Percentiles rank a stretch among this genome's conserved stretches.
These are phyloP conservation scores for Sycophila sp. DNA, from an alignment of 1,140 invertebrate genomes.

Conservation along the genomic window DNA sequence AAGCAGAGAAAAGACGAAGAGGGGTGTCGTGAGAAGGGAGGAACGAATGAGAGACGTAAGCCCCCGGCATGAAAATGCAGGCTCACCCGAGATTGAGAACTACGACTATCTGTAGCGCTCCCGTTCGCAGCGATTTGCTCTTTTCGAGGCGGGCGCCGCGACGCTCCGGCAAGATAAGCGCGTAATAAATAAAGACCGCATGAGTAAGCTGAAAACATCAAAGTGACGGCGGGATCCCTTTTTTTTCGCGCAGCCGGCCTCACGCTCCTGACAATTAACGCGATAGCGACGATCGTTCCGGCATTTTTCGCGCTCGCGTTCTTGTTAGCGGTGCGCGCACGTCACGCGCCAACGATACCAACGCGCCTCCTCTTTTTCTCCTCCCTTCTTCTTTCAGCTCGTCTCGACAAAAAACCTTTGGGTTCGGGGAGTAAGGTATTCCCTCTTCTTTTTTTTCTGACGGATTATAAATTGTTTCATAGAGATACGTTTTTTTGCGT, in stretches of 20 bases:
- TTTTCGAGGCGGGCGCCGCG: background rate
- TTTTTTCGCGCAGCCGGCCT: slow-evolving; percentile 1
- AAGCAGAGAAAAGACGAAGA: background rate
- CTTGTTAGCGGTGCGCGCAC: no score
- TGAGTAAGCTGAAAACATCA: slow-evolving; percentile 53
- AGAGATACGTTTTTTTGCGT: no score
- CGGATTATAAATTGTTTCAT: no score
- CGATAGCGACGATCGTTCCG: no score
- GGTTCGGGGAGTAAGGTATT: no score
- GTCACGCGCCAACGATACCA: no score
- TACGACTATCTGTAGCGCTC: background rate
- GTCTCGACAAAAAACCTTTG: no score
- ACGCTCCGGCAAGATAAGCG: slow-evolving; percentile 49
- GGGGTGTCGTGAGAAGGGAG: background rate
- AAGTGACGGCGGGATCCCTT: slow-evolving; percentile 36
- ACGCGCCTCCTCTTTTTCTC: no score
- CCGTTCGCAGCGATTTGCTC: background rate
- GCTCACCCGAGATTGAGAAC: slow-evolving; percentile 4
- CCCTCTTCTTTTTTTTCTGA: no score
- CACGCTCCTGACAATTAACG: no score
- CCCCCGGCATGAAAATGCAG: background rate
- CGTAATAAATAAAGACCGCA: slow-evolving; percentile 57
- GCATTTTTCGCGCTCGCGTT: no score
- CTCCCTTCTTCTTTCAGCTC: no score
- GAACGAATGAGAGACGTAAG: background rate